A percentile compares a stretch with the other conserved stretches of the same genome.
phyloP scores from a whole-genome alignment of 2,888 invertebrate species.

The Ornithoptera priamus region DNA sequence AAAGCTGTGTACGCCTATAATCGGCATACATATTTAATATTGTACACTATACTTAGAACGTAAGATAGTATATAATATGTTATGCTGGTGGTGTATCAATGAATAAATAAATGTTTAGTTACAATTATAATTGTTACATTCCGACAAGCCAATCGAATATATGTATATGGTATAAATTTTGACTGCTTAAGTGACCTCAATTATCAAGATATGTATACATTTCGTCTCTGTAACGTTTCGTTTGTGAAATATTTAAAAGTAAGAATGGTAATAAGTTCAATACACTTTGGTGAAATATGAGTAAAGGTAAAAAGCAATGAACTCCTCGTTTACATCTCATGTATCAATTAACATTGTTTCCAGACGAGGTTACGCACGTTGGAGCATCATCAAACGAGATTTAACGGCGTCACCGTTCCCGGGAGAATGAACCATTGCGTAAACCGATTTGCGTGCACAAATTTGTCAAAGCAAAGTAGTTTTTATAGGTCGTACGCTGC shows the following conservation, averaged over 20 bases:
- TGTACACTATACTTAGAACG: too few species aligned
- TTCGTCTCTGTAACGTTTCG: neutral
- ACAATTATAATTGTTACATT: too few species aligned
- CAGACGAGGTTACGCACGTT: conserved; percentile 31
- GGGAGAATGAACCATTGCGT: conserved; percentile 48
- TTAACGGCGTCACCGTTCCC: conserved; percentile 39
- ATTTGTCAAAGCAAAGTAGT: conserved; percentile 35
- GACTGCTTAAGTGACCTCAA: too few species aligned
- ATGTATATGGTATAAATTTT: too few species aligned
- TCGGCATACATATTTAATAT: too few species aligned
- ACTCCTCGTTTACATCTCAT: conserved; percentile 11
- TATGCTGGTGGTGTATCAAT: too few species aligned
- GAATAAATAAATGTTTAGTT: too few species aligned
- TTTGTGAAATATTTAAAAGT: neutral
- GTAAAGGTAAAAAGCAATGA: conserved; percentile 3
- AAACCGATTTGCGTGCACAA: conserved; percentile 41
- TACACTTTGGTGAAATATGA: conserved; percentile 7
- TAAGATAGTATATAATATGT: too few species aligned
- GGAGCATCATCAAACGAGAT: conserved; percentile 38
- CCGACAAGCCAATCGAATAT: too few species aligned
- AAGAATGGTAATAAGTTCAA: conserved; percentile 10
- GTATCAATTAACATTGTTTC: conserved; percentile 20
- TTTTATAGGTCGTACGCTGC: conserved; percentile 14
- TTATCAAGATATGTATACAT: neutral
- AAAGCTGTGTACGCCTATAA: too few species aligned